Base-by-base conservation (phyloP, 2,888 invertebrate species). In the Orthosia gracilis region DNA sequence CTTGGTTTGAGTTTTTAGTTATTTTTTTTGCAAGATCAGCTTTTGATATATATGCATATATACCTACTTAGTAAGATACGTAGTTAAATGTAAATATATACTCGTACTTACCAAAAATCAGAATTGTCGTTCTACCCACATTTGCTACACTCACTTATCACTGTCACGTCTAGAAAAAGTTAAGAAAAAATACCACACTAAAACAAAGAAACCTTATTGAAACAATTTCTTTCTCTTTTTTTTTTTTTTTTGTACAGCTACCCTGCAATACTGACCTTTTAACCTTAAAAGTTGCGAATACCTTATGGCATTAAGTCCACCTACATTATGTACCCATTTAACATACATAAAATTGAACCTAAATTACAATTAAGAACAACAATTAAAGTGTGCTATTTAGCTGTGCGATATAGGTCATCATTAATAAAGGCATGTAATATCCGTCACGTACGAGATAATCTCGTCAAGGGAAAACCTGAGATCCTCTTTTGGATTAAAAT, bases 401-500 rank as follows among this genome's bases (percentile, higher is more conserved):
- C 45, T 13, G 3, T 18, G 64, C 18, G 45, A n/a, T 57, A 68
- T 49, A 49, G 9, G 50, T 15, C 50, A 64, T 5, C 18, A 61
- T 76, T 65, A 82, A 75, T 55, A 73, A 40, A 62, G n/a, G 17
- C 31, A 47, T 65, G 65, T 73, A 57, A 76, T 78, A 80, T 66
- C 40, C 50, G 73, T 58, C 76, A 83, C 65, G 55, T 67, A 58
- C 26, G 54, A 62, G 63, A 71, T 84, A 83, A 86, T 64, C 66
- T 64, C 62, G 61, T 75, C 73, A 59, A 67, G 23, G 13, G 23
- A 62, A 70, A 64, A 61, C 31, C 40, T 40, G 61, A 66, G 65
- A 68, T 74, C 57, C 55, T 74, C 47, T 59, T 52, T 49, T n/a
- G 47, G 68, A 78, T 86, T 83, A 74, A 65, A 74, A 69, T 67